Base-by-base conservation (phyloP, 1,140 invertebrate genomes). In the Leptinotarsa lineolata region DNA sequence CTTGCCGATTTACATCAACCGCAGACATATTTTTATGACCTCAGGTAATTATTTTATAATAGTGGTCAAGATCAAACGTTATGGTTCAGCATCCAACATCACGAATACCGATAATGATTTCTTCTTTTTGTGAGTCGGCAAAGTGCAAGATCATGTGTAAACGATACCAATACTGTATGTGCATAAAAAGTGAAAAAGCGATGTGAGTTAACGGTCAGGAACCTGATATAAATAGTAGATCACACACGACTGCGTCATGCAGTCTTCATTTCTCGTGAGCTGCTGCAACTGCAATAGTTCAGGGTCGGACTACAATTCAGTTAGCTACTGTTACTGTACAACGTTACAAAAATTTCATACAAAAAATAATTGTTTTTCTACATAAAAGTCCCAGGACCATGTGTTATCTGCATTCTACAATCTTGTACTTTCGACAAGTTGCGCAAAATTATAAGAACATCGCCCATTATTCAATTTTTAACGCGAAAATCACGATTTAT, bases 81-180 rank as follows among this genome's bases (percentile, higher is more conserved):
- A 54, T 18, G 48, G 15, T 54, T 54, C 48, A 54, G 48, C 48
- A 54, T 54, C 6, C 48, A 54, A 54, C 48, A 54, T 54, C 48
- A 54, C 61, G 61, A 64, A 64, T 21, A 15, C 24, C 24, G 61
- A 64, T 64, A 64, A 18, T 18, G 61, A 22, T 64, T 64, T 30
- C 61, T 16, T 21, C 61, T 64, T 64, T 64, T 64, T 64, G 61
- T 15, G 24, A 30, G 15, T 64, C 61, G 20, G 61, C 21, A 64
- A 30, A 64, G 61, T 64, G 61, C 61, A 64, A 64, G 20, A 64
- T 64, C 61, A 64, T 64, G 61, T 18, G 61, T 64, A 64, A 30
- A 64, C 61, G 61, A 64, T 64, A 64, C 61, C 61, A 30, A 64
- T 64, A 64, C 61, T 64, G n/a, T 64, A 30, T 64, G 24, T 18